Evolutionary conservation across 2,888 invertebrate species (phyloP).

Genomic region (Temnothorax rugatulus): DNA sequence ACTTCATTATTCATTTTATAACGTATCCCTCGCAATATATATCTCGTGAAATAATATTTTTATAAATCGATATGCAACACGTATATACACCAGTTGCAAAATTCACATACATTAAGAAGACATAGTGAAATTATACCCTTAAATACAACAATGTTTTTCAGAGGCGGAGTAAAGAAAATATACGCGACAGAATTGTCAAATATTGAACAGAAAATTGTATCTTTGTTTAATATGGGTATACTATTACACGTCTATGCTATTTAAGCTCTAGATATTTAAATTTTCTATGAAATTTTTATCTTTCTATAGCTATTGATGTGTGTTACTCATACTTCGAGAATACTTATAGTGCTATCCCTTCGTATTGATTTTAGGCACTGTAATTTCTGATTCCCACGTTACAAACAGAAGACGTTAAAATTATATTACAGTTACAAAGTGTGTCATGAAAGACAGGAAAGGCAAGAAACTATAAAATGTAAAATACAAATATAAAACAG

Average conservation of each 20-base stretch:
- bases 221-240: not conserved
- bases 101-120: not conserved
- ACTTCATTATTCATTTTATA: conserved; percentile 19
- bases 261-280: not conserved
- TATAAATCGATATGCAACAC: not conserved
- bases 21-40: not conserved
- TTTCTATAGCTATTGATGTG: not conserved
- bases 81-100: not conserved
- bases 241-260: not conserved
- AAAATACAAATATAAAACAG: too few species aligned
- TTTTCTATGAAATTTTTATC: not conserved
- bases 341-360: too few species aligned
- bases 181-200: not conserved
- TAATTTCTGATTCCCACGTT: too few species aligned
- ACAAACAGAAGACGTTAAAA: too few species aligned
- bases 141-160: not conserved
- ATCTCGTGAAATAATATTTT: conserved; percentile 7
- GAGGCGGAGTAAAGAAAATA: not conserved
- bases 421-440: too few species aligned
- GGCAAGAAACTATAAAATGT: too few species aligned
- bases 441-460: too few species aligned
- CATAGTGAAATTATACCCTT: conserved; percentile 2
- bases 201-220: not conserved
- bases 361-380: too few species aligned
- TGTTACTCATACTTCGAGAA: too few species aligned